Conservation (phyloP, 2,888 invertebrate genomes). For the Eumerus sabulonum region DNA sequence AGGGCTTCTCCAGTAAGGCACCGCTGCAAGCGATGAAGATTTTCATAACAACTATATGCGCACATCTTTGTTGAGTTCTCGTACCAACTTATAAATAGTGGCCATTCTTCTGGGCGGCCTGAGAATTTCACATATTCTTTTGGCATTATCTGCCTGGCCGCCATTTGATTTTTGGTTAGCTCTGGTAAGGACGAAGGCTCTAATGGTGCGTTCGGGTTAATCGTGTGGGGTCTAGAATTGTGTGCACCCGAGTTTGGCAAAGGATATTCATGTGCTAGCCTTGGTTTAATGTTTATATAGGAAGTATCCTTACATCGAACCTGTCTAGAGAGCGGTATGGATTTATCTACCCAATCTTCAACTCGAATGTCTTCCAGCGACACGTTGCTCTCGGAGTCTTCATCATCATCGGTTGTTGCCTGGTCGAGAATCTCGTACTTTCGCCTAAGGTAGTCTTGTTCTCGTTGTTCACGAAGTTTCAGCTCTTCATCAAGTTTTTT, state of each 20-base stretch:
- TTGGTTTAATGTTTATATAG: too few species aligned
- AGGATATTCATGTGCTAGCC: too few species aligned
- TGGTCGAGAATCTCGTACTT: neutral
- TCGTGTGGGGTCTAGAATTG: too few species aligned
- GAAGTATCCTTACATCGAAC: neutral
- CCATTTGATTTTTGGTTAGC: slow-evolving; percentile 16
- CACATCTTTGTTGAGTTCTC: slow-evolving; percentile 11
- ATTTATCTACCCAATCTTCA: slow-evolving; percentile 1
- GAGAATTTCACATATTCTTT: slow-evolving; percentile 8
- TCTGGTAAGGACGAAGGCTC: neutral
- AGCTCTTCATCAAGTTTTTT: neutral
- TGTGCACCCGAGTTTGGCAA: too few species aligned
- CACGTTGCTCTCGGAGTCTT: neutral
- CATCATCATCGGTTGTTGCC: neutral
- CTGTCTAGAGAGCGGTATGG: neutral
- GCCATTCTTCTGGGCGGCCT: slow-evolving; percentile 30
- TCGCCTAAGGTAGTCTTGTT: neutral
- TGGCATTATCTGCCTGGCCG: slow-evolving; percentile 20
- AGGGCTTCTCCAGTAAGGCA: slow-evolving; percentile 23
- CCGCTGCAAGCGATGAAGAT: slow-evolving; percentile 19
- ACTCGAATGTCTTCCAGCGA: neutral
- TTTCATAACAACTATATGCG: slow-evolving; percentile 13
- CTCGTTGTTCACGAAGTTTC: neutral
- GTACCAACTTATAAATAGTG: slow-evolving; percentile 30
- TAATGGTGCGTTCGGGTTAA: neutral